Base-by-base conservation (phyloP, 1,140 invertebrate genomes). In the Drosophila willistoni region DNA sequence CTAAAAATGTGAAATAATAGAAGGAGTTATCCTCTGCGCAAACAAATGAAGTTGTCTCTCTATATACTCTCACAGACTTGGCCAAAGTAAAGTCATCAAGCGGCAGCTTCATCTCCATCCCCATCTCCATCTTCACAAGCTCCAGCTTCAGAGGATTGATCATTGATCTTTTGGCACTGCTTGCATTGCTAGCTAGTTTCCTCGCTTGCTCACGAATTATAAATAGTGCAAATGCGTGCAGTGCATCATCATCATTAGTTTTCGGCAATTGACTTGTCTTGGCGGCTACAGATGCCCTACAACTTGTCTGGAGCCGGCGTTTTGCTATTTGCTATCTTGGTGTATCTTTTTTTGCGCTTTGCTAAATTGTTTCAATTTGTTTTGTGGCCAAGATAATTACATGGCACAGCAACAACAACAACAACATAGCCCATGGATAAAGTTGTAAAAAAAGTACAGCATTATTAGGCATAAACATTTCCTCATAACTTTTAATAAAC, bases 141-240 rank as follows among this genome's bases (percentile, higher is more conserved):
- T 51, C 2, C 44, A 51, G 44, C 44, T 51, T 51, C 19, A 51
- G 44, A 51, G 80, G 79, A 87, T 89, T 84, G 77, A 84, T 81
- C 84, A 89, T 89, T 89, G 84, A 89, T 89, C 84, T 89, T 89
- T 89, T 89, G 84, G 84, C 84, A 89, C 84, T 89, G 79, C 82
- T 77, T 34, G 64, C 47, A 29, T 29, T 29, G 5, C 34, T 36
- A 60, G 62, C 61, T 34, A 17, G 34, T 56, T 61, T 36, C 60
- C 33, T 33, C 62, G 73, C 29, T 42, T 57, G 74, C 74, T 75
- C 77, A 81, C 84, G 79, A 89, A 87, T 87, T 89, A 89, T 87
- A 87, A 89, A 87, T 87, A 87, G 83, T 87, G 83, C 83, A 87
- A 87, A 87, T 87, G 83, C 83, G 83, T 87, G 83, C 80, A 80